Evolutionary conservation across 2,888 invertebrate species (phyloP), one percentile per base, ranked within the genome.

Genomic region (Harpalus rufipes): DNA sequence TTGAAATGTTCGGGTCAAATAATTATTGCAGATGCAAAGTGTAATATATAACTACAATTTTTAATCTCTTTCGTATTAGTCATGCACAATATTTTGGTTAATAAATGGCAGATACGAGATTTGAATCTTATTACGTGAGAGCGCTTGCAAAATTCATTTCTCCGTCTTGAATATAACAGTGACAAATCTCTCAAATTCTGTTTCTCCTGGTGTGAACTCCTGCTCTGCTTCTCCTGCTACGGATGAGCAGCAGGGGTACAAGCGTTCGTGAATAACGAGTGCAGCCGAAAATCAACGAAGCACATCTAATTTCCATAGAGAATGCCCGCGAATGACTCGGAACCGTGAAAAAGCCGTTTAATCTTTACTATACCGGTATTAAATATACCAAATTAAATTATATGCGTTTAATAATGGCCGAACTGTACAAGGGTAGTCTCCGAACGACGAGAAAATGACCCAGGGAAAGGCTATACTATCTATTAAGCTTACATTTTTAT

Each of bases 331-430:
- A 81, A 81, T 81, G 58, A 39, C 14, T 41, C 41, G 74, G 74
- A 82, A 72, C 72, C 82, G 82, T 82, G 74, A 82, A 82, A 58
- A 59, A 74, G 74, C 74, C 82, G 82, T 82, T 82, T 82, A 82
- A 82, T 82, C 82, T 59, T 74, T 82, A 72, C 41, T 61, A 80
- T 80, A 61, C 41, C 39, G 41, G 21, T 61, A 80, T 61, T 18
- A 80, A 80, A 80, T 80, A 80, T 80, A 63, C 80, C 39, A 80
- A 80, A 80, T 80, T 80, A 59, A 80, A 80, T 80, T 80, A 80
- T 78, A 78, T 78, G 56, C 58, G 58, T 78, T 78, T 78, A 56
- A 78, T 78, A 78, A 78, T 78, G 78, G 78, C 58, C 25, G 25
- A 18, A 12, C 78, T 56, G 58, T 78, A 78, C 78, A 44, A 5